Evolutionary conservation across 2,113 vertebrate species (phyloP).

Genomic region (Penelope pileata): DNA sequence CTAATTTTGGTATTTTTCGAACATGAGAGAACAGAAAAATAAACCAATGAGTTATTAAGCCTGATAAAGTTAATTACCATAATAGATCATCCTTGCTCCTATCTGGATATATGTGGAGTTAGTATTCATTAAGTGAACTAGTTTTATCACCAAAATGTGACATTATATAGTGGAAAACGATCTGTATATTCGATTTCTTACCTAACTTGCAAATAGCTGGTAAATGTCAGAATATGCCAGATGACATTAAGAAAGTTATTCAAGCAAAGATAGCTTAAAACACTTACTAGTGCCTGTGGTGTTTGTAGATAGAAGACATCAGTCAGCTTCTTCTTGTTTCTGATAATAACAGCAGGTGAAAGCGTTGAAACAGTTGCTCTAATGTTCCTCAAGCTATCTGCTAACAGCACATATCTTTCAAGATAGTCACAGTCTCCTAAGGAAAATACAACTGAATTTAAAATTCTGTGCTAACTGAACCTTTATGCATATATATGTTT

Average conservation of each 20-base stretch:
- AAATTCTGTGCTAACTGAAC: neutral
- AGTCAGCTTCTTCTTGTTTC: neutral
- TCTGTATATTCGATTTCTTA: constrained; percentile 1
- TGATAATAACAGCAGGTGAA: constrained; percentile 17
- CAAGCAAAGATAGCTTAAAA: constrained; percentile 18
- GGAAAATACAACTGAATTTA: constrained; percentile 9
- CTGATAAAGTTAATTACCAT: neutral
- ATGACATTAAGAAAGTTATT: constrained; percentile 38
- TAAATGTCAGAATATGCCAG: constrained; percentile 30
- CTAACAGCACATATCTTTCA: constrained; percentile 14
- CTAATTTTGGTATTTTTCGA: neutral
- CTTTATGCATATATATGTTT: neutral
- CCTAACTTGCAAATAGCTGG: neutral
- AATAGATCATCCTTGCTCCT: neutral
- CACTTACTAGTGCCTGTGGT: constrained; percentile 15
- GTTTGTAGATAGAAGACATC: constrained; percentile 25
- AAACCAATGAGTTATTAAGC: neutral
- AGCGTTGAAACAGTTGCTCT: neutral
- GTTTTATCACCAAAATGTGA: neutral
- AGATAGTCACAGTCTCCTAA: neutral
- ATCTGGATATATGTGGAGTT: neutral
- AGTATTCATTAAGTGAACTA: neutral
- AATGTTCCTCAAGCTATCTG: constrained; percentile 27
- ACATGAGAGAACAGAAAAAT: neutral
- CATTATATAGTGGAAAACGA: neutral